Evolutionary conservation across 1,140 invertebrate species (phyloP).

Genomic region (Rhopalosiphum maidis): DNA sequence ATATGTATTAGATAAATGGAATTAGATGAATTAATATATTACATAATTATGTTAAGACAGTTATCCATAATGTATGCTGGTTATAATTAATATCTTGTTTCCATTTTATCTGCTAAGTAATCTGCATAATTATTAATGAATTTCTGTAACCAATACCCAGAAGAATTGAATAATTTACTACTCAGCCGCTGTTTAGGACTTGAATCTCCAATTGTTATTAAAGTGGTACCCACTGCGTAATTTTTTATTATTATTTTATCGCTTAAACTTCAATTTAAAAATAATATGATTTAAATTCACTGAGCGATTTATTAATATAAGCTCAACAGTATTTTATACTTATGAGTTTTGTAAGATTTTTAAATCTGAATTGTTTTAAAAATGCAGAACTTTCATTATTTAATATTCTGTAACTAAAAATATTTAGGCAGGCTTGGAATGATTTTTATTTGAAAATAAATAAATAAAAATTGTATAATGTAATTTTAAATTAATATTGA

Average conservation of each 20-base stretch:
- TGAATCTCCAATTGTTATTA: conserved; percentile 48
- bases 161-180: conserved; percentile 2
- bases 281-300: not conserved
- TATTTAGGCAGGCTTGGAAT: not conserved
- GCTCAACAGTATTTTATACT: not conserved
- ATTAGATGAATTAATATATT: not conserved
- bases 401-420: not conserved
- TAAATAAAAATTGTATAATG: not conserved
- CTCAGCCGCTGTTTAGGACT: not conserved
- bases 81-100: conserved; percentile 27
- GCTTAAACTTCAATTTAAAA: not conserved
- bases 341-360: not conserved
- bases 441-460: not conserved
- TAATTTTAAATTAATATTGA: not conserved
- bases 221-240: not conserved
- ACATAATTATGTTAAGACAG: not conserved
- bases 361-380: not conserved
- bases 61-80: not conserved
- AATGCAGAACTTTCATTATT: not conserved
- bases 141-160: conserved; percentile 16
- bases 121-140: conserved; percentile 13
- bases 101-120: conserved; percentile 12
- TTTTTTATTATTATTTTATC: conserved; percentile 31
- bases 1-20: not conserved
- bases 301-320: not conserved